phyloP scores from a whole-genome alignment of 2,113 vertebrate genomes.

The Pycnonotus jocosus region DNA sequence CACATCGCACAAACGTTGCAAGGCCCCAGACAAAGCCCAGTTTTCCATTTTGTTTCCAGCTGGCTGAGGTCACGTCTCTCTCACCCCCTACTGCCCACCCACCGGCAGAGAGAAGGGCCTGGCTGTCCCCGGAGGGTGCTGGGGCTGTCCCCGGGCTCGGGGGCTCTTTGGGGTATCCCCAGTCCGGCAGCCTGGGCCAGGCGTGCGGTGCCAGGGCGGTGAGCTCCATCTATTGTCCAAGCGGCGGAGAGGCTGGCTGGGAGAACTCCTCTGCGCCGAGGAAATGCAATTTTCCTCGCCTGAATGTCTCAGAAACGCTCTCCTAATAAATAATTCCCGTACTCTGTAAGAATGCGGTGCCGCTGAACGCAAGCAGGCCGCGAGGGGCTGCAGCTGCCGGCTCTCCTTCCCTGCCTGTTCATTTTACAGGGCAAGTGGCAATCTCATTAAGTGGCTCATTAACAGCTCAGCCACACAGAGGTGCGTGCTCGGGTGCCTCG shows the following conservation, averaged over 20 bases:
- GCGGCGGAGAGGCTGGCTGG: neutral
- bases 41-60: neutral
- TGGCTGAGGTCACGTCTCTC: rapidly evolving
- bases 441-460: neutral
- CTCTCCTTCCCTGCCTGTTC: neutral
- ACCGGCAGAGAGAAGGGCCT: rapidly evolving
- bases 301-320: neutral
- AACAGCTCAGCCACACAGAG: neutral
- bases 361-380: rapidly evolving
- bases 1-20: rapidly evolving
- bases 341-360: neutral
- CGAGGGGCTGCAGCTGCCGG: neutral
- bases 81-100: neutral
- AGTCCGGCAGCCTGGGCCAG: rapidly evolving
- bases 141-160: rapidly evolving
- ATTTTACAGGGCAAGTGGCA: neutral
- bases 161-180: rapidly evolving
- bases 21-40: neutral
- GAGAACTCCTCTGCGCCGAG: rapidly evolving
- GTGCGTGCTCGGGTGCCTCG: rapidly evolving
- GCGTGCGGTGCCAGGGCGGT: neutral
- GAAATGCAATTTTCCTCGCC: neutral
- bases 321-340: neutral
- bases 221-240: neutral
- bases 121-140: neutral